These are phyloP conservation scores for Brachionus rubens DNA, from an alignment of 1,140 invertebrate species.

Conservation along the genomic window DNA sequence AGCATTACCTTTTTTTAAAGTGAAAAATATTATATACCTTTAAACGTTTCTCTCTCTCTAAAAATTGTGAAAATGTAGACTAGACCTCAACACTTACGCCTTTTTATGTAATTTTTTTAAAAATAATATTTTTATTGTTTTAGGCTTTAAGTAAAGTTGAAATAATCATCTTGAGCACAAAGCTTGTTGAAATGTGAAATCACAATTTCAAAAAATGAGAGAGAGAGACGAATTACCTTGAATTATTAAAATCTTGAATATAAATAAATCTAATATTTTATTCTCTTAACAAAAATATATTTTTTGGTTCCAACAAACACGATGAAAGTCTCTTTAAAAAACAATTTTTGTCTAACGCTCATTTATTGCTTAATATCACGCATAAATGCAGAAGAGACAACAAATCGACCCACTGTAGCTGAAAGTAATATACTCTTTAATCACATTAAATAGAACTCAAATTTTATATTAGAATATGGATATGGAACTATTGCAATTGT, in stretches of 20 bases:
- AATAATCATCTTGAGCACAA: no score
- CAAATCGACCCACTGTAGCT: neutral
- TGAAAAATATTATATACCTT: no score
- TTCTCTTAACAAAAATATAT: no score
- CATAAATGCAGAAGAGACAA: neutral
- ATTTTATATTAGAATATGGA: slow-evolving; percentile 14
- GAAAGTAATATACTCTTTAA: neutral
- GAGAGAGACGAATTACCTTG: neutral
- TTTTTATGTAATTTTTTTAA: no score
- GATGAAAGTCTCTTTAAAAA: no score
- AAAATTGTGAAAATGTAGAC: no score
- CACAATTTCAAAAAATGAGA: slow-evolving; percentile 5
- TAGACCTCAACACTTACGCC: no score
- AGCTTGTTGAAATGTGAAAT: slow-evolving; percentile 28
- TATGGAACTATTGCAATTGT: slow-evolving; percentile 30
- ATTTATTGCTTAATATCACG: neutral
- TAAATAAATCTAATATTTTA: neutral
- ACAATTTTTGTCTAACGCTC: neutral
- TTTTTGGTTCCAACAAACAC: no score
- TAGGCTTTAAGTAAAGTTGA: no score
- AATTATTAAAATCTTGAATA: neutral
- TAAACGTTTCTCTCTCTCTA: no score
- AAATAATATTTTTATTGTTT: no score
- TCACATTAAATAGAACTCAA: neutral
- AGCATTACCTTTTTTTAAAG: no score